Percentiles rank a stretch among this genome's conserved stretches.
Evolutionary conservation across 2,113 vertebrate genomes (phyloP).

Genomic region (Mus pahari): DNA sequence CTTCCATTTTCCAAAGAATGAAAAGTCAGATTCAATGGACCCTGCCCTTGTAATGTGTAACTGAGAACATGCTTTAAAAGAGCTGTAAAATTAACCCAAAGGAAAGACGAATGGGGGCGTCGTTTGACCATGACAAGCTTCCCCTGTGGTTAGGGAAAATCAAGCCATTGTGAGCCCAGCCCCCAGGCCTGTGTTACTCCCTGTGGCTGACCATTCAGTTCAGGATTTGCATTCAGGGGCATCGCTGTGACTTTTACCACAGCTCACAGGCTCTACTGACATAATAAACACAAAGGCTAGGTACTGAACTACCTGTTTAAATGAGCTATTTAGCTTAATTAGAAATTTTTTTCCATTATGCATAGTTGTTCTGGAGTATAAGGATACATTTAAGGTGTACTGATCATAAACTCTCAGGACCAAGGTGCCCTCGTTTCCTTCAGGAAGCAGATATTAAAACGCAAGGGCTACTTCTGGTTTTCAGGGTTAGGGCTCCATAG

Average conservation of each 20-base stretch:
- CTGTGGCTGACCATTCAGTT: neutral
- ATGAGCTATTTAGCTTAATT: neutral
- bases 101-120: neutral
- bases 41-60: neutral
- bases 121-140: neutral
- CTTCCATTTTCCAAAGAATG: neutral
- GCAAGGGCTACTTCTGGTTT: neutral
- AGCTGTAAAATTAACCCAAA: neutral
- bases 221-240: too few species aligned
- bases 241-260: rapidly evolving
- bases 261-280: neutral
- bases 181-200: too few species aligned
- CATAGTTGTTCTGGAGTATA: neutral
- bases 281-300: rapidly evolving
- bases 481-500: too few species aligned
- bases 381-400: neutral
- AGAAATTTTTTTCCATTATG: neutral
- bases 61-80: neutral
- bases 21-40: neutral
- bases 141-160: too few species aligned
- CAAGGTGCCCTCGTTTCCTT: neutral
- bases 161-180: neutral
- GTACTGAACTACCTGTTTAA: neutral
- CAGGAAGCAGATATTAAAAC: neutral
- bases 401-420: neutral